Conservation (phyloP, 2,113 vertebrate genomes). For the Electrona antarctica region DNA sequence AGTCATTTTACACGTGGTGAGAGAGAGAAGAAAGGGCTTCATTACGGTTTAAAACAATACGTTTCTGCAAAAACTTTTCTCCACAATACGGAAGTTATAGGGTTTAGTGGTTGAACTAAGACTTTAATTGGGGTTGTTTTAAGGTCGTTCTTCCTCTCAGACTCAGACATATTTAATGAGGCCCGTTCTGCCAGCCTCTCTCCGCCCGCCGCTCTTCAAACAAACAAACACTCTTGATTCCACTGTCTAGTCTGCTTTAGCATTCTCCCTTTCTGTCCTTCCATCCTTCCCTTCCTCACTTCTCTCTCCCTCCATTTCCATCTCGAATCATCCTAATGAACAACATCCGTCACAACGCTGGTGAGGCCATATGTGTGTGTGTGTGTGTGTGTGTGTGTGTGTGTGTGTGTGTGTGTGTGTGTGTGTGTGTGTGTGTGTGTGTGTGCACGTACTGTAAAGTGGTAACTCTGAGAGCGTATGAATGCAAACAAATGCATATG, state of each 20-base stretch:
- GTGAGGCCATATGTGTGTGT: slow-evolving; percentile 21
- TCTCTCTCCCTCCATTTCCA: not conserved
- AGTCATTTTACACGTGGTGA: no score
- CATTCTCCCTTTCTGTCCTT: not conserved
- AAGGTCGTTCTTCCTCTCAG: not conserved
- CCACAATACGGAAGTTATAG: no score
- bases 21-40: no score
- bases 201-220: no score
- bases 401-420: slow-evolving; percentile 5
- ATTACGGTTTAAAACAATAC: no score
- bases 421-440: slow-evolving; percentile 25
- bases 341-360: slow-evolving; percentile 47
- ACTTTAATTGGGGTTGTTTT: no score
- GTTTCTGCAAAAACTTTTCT: no score
- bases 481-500: not conserved
- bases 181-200: no score
- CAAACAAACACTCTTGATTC: not conserved
- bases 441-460: not conserved
- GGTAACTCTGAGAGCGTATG: no score
- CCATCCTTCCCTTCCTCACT: slow-evolving; percentile 2
- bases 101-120: no score
- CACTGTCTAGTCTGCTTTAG: not conserved
- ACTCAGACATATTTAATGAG: not conserved
- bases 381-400: not conserved
- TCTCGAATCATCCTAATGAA: slow-evolving; percentile 40